These are phyloP conservation scores for Grapholita molesta DNA, from an alignment of 1,140 invertebrate species.

Conservation along the genomic window DNA sequence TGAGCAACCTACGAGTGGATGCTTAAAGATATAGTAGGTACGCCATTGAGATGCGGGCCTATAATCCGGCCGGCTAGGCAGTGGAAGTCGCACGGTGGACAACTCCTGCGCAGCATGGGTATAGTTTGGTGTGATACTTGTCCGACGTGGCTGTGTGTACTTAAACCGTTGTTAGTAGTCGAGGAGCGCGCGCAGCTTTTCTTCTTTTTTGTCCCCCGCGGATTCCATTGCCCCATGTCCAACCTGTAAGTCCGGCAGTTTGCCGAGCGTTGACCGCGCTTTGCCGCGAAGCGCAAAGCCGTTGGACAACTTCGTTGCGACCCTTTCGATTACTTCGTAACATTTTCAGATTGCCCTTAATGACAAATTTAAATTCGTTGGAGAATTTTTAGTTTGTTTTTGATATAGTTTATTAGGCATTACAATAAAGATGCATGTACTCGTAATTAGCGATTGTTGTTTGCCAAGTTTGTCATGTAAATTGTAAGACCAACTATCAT, in stretches of 20 bases:
- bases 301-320: conserved; percentile 58
- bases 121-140: conserved; percentile 15
- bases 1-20: not conserved
- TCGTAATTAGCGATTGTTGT: too few species aligned
- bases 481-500: too few species aligned
- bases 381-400: not conserved
- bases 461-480: too few species aligned
- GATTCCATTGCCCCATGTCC: conserved; percentile 72
- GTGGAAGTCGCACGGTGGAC: not conserved
- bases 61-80: not conserved
- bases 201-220: conserved; percentile 66
- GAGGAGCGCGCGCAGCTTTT: conserved; percentile 45
- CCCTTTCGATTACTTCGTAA: conserved; percentile 50
- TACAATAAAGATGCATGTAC: too few species aligned
- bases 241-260: conserved; percentile 75
- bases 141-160: conserved; percentile 23
- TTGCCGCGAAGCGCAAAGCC: conserved; percentile 57
- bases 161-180: conserved; percentile 52
- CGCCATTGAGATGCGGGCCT: conserved; percentile 1
- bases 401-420: not conserved
- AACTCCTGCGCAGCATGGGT: not conserved
- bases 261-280: conserved; percentile 71
- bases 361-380: not conserved
- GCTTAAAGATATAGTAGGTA: not conserved
- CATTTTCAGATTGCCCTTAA: not conserved